Conservation (phyloP, 2,113 vertebrate genomes). For the Psammodynastes pulverulentus region DNA sequence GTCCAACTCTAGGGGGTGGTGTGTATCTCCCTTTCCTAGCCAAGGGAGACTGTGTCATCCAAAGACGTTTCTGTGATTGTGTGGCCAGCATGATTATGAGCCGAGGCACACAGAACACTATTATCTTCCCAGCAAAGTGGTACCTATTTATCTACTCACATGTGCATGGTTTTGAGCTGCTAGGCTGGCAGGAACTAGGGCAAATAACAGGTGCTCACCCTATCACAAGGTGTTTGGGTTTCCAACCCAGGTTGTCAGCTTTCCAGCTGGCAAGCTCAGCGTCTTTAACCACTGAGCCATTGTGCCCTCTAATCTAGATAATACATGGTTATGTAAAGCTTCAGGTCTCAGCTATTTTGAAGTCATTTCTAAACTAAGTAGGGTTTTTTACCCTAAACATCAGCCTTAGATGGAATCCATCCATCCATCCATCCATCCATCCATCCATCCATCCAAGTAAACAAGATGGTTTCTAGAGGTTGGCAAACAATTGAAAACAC, state of each 20-base stretch:
- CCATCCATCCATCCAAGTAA: neutral
- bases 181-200: neutral
- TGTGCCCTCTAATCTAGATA: neutral
- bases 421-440: neutral
- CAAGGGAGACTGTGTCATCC: neutral
- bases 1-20: neutral
- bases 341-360: neutral
- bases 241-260: neutral
- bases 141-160: neutral
- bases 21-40: neutral
- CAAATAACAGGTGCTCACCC: neutral
- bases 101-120: neutral
- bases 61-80: neutral
- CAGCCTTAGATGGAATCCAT: neutral
- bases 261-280: neutral
- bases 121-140: neutral
- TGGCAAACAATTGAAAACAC: neutral
- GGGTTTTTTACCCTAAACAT: neutral
- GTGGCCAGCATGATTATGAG: neutral
- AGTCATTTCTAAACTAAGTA: neutral
- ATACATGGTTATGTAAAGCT: neutral
- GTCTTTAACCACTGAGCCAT: neutral
- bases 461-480: neutral
- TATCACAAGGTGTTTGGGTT: neutral
- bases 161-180: neutral